Evolutionary conservation across 2,797 vertebrate species (phyloP).

Genomic region (Argya squamiceps): DNA sequence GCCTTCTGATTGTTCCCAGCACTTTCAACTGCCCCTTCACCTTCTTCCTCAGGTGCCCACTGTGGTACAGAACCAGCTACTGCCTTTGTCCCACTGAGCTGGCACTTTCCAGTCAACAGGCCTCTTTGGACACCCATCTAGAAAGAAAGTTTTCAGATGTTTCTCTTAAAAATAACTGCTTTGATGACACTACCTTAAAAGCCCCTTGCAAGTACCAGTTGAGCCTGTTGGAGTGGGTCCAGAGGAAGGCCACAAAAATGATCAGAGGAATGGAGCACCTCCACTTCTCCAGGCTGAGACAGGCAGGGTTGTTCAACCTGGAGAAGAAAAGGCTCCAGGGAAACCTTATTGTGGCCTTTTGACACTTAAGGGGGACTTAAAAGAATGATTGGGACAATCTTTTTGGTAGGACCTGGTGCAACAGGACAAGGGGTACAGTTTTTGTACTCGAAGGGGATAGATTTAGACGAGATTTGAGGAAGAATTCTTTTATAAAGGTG

Average conservation of each 20-base stretch:
- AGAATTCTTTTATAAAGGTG: neutral
- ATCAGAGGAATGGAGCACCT: neutral
- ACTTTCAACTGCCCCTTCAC: neutral
- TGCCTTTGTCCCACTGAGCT: neutral
- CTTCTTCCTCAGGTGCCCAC: neutral
- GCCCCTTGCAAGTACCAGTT: neutral
- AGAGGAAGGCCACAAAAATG: neutral
- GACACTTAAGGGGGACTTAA: neutral
- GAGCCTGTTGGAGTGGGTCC: neutral
- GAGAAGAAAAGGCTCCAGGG: neutral
- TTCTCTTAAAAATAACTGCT: neutral
- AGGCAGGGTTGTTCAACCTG: neutral
- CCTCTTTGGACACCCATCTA: neutral
- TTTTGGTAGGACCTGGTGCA: fast-evolving
- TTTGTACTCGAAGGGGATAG: neutral
- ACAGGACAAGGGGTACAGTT: neutral
- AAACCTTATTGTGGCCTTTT: neutral
- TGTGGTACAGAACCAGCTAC: neutral
- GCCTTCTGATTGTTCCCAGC: neutral
- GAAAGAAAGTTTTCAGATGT: neutral
- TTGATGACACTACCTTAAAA: neutral
- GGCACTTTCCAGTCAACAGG: neutral
- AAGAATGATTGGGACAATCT: neutral
- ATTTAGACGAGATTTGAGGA: neutral
- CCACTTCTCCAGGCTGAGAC: neutral